A percentile compares a stretch with the other conserved stretches of the same genome.
These are phyloP conservation scores for Platycheirus albimanus DNA, from an alignment of 2,888 invertebrate species.

Conservation along the genomic window DNA sequence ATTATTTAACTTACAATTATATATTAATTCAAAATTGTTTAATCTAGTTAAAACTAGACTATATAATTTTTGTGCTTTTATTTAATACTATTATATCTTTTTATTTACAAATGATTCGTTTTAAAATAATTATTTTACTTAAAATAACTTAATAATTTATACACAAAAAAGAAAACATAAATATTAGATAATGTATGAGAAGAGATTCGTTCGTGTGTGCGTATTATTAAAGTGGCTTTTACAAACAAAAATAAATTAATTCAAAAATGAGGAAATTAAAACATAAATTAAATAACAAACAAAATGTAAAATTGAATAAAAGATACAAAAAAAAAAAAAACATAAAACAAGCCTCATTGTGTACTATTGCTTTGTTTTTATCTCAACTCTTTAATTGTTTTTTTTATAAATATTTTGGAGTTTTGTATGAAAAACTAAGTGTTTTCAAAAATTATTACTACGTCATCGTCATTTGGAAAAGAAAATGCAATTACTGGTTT, in stretches of 20 bases:
- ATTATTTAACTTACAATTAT: not conserved
- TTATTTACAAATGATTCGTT: constrained; percentile 17
- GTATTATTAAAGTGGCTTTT: constrained; percentile 43
- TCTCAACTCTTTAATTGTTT: constrained; percentile 34
- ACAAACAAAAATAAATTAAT: constrained; percentile 54
- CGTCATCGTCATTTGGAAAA: constrained; percentile 37
- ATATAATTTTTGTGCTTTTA: not conserved
- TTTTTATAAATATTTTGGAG: not conserved
- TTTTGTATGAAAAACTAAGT: not conserved
- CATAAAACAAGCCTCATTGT: constrained; percentile 69
- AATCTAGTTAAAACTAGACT: too few species aligned
- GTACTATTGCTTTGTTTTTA: constrained; percentile 65
- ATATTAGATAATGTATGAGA: constrained; percentile 49
- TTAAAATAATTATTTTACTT: not conserved
- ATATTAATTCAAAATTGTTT: not conserved
- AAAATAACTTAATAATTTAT: constrained; percentile 57
- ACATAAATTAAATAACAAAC: constrained; percentile 68
- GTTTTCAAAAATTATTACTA: constrained; percentile 5
- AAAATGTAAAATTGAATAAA: constrained; percentile 46
- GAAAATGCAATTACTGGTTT: constrained; percentile 68
- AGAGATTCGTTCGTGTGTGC: constrained; percentile 64
- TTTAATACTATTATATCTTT: constrained; percentile 15
- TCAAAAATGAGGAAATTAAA: constrained; percentile 20
- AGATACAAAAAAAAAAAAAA: constrained; percentile 31
- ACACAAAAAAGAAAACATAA: constrained; percentile 53